A percentile compares a stretch with the other conserved stretches of the same genome.
Conservation (phyloP, 2,113 vertebrate genomes). For the Coracopsis vasa region DNA sequence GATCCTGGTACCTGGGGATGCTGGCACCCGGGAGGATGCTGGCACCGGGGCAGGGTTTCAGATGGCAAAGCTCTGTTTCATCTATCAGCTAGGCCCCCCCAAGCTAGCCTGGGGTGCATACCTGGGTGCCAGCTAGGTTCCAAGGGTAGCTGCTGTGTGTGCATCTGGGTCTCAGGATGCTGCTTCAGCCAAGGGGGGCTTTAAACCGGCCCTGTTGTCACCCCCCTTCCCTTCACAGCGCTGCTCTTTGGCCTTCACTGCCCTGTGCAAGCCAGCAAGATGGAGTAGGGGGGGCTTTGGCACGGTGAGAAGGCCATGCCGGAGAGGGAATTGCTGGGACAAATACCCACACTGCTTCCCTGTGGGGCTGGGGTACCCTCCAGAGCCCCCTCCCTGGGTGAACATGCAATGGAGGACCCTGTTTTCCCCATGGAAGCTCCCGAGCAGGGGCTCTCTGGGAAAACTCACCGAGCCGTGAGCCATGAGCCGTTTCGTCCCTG, state of each 20-base stretch:
- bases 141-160: not conserved
- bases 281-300: not conserved
- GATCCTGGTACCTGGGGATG: not conserved
- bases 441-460: not conserved
- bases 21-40: too few relatives aligned
- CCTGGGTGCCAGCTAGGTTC: not conserved
- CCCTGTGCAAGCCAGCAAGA: not conserved
- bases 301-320: accelerated
- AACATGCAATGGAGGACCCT: accelerated
- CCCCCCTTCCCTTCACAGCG: not conserved
- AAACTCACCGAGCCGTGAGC: not conserved
- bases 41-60: not conserved
- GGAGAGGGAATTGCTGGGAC: not conserved
- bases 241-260: not conserved
- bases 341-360: not conserved
- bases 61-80: not conserved
- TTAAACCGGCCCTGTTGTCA: not conserved
- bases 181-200: not conserved
- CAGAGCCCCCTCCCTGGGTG: not conserved
- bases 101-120: not conserved
- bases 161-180: not conserved
- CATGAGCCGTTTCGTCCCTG: not conserved
- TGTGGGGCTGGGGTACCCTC: not conserved
- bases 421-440: not conserved
- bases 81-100: not conserved